Conservation (phyloP, 30 jellyfish, hydroid and myxozoan species). For the Hydra vulgaris region DNA sequence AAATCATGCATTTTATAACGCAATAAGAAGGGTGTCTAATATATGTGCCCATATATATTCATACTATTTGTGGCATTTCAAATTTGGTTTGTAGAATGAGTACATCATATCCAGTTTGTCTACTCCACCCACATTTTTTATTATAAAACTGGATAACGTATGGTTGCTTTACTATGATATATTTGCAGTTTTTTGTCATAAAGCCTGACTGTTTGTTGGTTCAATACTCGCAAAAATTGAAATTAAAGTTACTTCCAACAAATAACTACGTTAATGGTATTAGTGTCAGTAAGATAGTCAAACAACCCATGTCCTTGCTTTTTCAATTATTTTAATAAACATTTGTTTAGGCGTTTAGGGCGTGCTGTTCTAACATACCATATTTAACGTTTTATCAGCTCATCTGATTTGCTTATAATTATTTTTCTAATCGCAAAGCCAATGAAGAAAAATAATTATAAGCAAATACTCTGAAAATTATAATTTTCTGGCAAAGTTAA, state of each 20-base stretch:
- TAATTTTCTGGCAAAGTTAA: background rate
- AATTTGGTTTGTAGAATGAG: constrained; percentile 24
- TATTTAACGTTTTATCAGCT: background rate
- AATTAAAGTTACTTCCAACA: constrained; percentile 8
- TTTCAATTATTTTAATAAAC: constrained; percentile 10
- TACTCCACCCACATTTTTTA: constrained; percentile 15
- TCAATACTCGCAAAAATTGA: constrained; percentile 14
- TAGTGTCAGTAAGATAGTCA: constrained; percentile 6
- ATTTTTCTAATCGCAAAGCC: too few species aligned
- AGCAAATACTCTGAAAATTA: constrained; percentile 8
- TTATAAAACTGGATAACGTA: constrained; percentile 5
- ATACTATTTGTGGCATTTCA: constrained; percentile 19
- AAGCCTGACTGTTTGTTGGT: background rate
- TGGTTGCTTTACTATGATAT: background rate
- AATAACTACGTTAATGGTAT: constrained; percentile 3
- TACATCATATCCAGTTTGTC: too few species aligned
- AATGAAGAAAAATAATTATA: constrained; percentile 14
- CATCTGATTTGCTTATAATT: too few species aligned
- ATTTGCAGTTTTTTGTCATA: constrained; percentile 2
- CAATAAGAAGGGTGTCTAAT: constrained; percentile 16
- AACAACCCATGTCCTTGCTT: constrained; percentile 13
- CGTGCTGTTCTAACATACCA: constrained; percentile 17
- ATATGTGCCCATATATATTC: constrained; percentile 16
- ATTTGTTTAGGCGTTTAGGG: background rate
- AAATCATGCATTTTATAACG: constrained; percentile 24